These are phyloP conservation scores for Habropoda laboriosa DNA, from an alignment of 1,140 invertebrate genomes.

Conservation along the genomic window DNA sequence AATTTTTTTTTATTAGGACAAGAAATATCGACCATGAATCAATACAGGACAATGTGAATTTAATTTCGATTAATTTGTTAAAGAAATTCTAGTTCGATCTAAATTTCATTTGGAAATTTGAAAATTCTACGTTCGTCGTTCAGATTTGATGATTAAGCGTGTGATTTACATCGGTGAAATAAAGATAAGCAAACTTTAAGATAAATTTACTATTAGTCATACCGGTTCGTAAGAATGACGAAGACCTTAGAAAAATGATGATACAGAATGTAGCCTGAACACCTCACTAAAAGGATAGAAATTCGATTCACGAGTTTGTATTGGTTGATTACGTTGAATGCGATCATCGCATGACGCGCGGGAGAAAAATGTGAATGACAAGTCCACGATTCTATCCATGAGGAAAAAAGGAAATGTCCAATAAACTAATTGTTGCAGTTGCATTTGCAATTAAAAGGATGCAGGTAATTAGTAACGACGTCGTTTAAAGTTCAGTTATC, in stretches of 20 bases:
- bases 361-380: slow-evolving; percentile 39
- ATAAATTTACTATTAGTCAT: background rate
- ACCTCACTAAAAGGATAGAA: slow-evolving; percentile 13
- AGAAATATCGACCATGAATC: background rate
- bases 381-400: background rate
- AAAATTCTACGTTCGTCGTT: no score
- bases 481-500: background rate
- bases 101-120: background rate
- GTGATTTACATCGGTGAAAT: background rate
- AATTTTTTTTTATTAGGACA: background rate
- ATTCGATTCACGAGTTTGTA: background rate
- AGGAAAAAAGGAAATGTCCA: slow-evolving; percentile 13
- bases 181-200: background rate
- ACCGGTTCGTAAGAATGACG: background rate
- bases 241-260: slow-evolving; percentile 3
- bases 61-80: background rate
- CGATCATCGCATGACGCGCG: slow-evolving; percentile 21
- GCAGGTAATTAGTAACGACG: background rate
- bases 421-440: slow-evolving; percentile 13
- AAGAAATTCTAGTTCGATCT: background rate
- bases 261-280: background rate
- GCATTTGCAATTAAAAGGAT: background rate
- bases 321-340: slow-evolving; percentile 12
- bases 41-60: background rate
- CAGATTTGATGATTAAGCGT: background rate